Evolutionary conservation across 2,113 vertebrate species (phyloP), one percentile per base, ranked within the genome.

Genomic region (Aptenodytes forsteri): DNA sequence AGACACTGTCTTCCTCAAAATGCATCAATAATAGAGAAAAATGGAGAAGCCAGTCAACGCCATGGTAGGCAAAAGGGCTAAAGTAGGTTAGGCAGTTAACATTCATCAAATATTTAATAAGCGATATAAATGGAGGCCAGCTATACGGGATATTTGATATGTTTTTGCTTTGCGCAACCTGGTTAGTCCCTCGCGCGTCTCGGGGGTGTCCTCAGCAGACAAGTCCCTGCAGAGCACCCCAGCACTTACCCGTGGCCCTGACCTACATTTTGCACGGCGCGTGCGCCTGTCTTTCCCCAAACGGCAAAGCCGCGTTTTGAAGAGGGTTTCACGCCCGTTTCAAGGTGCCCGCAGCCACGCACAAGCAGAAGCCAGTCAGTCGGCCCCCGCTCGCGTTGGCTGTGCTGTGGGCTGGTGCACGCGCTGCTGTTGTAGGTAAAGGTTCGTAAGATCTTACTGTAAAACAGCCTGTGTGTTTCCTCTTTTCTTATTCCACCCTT

Each of bases 51-150:
- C 40, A 65, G 62, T 56, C 86, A 80, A 20, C 1, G 9, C 62
- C 17, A 18, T 0, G 2, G 59, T 12, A 69, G 79, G 55, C 1
- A 0, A 54, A 83, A 61, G 21, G 36, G 40, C 14, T 64, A 88
- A 96, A 96, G 83, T 88, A 83, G 85, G 90, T 85, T 72, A 89
- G 40, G 56, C 88, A 79, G 86, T 69, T 92, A 72, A 38, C 49
- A 54, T 56, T 83, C 89, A 93, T 83, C 75, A 96, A 88, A 86
- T 88, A 96, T 83, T 96, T 80, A 90, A 64, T 72, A 42, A 67
- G 52, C 3, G 8, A 66, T 29, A 72, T 62, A 78, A 81, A 56
- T 13, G 1, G 34, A 76, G 70, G 40, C 56, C 70, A 83, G 86
- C 78, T 79, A 10, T n/a, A 47, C 0, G 0, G 47, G 56, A 83